phyloP scores from a whole-genome alignment of 2,888 invertebrate species.

The Andricus quercusramuli region DNA sequence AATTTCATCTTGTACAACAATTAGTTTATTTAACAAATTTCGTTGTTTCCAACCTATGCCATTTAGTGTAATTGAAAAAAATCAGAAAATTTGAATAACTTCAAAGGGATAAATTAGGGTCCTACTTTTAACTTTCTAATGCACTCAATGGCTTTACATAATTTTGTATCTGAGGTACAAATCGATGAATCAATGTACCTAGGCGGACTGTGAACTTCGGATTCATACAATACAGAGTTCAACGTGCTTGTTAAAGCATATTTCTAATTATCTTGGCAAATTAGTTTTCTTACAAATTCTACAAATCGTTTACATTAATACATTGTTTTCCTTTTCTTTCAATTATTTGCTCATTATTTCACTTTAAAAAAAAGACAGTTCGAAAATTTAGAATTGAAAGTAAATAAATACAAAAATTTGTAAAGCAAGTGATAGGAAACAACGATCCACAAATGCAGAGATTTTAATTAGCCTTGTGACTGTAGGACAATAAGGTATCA shows the following conservation, averaged over 20 bases:
- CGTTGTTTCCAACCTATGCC: neutral
- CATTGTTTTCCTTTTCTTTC: neutral
- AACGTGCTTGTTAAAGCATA: neutral
- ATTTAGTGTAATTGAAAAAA: neutral
- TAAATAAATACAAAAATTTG: neutral
- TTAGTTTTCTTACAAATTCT: neutral
- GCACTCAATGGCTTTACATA: neutral
- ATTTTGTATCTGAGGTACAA: conserved; percentile 11
- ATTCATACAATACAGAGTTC: conserved; percentile 16
- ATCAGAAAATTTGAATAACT: neutral
- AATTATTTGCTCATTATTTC: neutral
- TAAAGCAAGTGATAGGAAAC: neutral
- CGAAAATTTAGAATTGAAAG: neutral
- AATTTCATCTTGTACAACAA: neutral
- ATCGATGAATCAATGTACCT: conserved; percentile 33
- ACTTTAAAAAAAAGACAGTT: neutral
- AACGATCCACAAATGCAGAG: neutral
- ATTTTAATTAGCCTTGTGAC: neutral
- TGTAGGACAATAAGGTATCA: neutral
- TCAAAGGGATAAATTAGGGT: neutral
- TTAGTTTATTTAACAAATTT: no score
- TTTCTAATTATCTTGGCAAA: conserved; percentile 13
- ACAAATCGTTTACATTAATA: neutral
- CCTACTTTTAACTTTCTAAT: neutral
- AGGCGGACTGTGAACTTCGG: conserved; percentile 36